Evolutionary conservation across 2,888 invertebrate genomes (phyloP).

Genomic region (Pristionchus exspectatus): DNA sequence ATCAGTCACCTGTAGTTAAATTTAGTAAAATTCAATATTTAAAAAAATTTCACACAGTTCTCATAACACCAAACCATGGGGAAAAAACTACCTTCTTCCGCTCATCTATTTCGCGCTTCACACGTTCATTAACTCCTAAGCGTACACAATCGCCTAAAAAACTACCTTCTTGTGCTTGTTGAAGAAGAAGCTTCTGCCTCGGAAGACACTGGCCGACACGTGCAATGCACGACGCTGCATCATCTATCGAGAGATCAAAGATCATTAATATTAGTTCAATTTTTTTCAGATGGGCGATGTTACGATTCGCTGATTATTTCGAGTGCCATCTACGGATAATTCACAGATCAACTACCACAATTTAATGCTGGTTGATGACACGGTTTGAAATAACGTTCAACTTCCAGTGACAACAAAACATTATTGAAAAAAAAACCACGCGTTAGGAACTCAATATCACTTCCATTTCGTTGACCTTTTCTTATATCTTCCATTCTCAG

Average conservation of each 20-base stretch:
- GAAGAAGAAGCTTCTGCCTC: conserved; percentile 67
- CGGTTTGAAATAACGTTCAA: background rate
- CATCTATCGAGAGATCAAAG: background rate
- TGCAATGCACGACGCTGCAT: conserved; percentile 51
- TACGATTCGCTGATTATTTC: too few relatives aligned
- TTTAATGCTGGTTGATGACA: background rate
- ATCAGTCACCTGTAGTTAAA: conserved; percentile 68
- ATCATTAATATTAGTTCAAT: too few relatives aligned
- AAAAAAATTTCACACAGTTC: too few relatives aligned
- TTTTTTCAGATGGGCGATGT: too few relatives aligned
- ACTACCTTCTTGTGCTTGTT: conserved; percentile 74
- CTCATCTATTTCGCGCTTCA: background rate
- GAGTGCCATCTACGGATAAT: too few relatives aligned
- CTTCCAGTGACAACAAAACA: background rate
- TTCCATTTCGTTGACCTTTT: background rate
- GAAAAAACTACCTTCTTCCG: too few relatives aligned
- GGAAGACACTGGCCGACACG: conserved; percentile 3
- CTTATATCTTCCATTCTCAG: background rate
- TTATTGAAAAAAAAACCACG: background rate
- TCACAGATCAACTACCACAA: too few relatives aligned
- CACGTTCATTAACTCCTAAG: too few relatives aligned
- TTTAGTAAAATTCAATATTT: background rate
- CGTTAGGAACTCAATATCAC: background rate
- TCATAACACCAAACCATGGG: too few relatives aligned
- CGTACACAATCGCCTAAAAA: too few relatives aligned